These are phyloP conservation scores for Trachymyrmex septentrionalis DNA, from an alignment of 1,140 invertebrate species.

Conservation along the genomic window DNA sequence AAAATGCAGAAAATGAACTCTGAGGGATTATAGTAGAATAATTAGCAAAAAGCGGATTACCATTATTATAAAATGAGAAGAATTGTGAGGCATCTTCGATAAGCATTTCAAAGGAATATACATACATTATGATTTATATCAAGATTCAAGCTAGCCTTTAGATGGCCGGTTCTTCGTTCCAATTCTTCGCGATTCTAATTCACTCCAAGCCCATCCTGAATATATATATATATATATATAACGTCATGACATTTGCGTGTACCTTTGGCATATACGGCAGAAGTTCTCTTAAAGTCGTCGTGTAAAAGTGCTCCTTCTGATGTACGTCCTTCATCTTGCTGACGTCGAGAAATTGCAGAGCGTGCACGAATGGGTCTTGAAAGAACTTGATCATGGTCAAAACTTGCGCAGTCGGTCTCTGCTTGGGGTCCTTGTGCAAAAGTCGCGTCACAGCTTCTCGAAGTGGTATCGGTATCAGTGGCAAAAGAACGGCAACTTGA, in stretches of 20 bases:
- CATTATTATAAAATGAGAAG: not conserved
- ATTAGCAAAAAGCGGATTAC: conserved; percentile 9
- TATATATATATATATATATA: not conserved
- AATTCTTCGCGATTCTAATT: not conserved
- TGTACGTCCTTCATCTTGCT: conserved; percentile 96
- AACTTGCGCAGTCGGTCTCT: conserved; percentile 94
- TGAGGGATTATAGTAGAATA: not conserved
- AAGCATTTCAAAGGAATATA: not conserved
- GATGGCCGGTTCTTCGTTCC: not conserved
- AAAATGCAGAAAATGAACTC: not conserved
- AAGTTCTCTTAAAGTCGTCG: conserved; percentile 93
- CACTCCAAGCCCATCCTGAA: not conserved
- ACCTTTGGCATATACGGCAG: conserved; percentile 96
- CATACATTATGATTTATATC: not conserved
- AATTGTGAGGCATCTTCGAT: not conserved
- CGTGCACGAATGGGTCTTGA: conserved; percentile 95
- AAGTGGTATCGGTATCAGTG: conserved; percentile 92
- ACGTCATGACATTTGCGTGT: conserved; percentile 76
- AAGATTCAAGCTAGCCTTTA: not conserved
- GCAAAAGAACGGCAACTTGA: conserved; percentile 92
- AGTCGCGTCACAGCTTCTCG: conserved; percentile 95
- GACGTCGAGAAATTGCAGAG: conserved; percentile 96
- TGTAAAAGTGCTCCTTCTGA: conserved; percentile 96
- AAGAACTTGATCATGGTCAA: conserved; percentile 92
- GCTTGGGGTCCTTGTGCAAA: conserved; percentile 92